Evolutionary conservation across 2,797 vertebrate genomes (phyloP).

Genomic region (Eremophila alpestris): DNA sequence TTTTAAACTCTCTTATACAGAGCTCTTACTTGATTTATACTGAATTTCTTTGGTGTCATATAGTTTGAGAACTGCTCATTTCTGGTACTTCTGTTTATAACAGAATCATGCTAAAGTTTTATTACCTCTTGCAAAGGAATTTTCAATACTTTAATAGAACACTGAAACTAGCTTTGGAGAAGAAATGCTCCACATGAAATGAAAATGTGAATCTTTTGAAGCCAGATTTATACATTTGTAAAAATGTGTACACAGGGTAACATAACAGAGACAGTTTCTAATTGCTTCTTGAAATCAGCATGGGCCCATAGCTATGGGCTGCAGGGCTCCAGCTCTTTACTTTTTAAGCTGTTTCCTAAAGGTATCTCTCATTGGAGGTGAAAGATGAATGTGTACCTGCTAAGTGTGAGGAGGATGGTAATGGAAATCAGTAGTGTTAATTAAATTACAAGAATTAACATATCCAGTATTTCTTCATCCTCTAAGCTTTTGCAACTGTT

Average conservation of each 20-base stretch:
- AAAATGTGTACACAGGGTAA: background rate
- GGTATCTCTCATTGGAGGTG: constrained; percentile 12
- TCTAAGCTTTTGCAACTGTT: constrained; percentile 41
- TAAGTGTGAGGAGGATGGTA: constrained; percentile 30
- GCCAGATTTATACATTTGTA: background rate
- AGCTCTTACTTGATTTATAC: background rate
- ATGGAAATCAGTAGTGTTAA: constrained; percentile 61
- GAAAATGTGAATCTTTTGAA: background rate
- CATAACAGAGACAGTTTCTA: background rate
- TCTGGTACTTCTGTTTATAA: background rate
- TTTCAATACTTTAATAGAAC: background rate
- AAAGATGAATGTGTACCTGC: constrained; percentile 28
- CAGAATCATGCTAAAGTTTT: background rate
- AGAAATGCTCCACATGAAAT: background rate
- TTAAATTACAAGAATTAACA: constrained; percentile 65
- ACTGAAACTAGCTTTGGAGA: background rate
- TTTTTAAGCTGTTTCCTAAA: constrained; percentile 34
- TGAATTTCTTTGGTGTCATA: background rate
- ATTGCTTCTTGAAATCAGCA: constrained; percentile 18
- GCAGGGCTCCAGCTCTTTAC: background rate
- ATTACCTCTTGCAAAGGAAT: background rate
- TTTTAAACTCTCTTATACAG: background rate
- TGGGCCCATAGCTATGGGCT: background rate
- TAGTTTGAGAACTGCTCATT: background rate
- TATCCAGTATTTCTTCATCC: constrained; percentile 26